Evolutionary conservation across 2,888 invertebrate species (phyloP).

Genomic region (Onthophagus sagittarius): DNA sequence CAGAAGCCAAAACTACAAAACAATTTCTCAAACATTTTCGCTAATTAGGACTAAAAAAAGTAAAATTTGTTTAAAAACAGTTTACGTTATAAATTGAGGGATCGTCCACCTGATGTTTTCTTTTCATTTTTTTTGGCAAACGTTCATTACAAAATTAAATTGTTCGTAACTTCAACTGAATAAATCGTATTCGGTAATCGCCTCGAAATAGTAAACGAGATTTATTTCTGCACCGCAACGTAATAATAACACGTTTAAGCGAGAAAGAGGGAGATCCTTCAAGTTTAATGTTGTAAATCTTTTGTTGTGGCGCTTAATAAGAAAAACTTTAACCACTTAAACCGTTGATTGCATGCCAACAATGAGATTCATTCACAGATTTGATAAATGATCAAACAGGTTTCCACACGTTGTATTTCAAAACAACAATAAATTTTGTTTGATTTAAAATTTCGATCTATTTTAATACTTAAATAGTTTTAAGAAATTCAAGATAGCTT

Average conservation of each 20-base stretch:
- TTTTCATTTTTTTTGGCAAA: not conserved
- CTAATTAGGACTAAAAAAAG: not conserved
- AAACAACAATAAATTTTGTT: too few relatives aligned
- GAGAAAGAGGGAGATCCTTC: not conserved
- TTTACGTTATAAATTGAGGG: too few relatives aligned
- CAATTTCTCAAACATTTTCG: not conserved
- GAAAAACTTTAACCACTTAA: not conserved
- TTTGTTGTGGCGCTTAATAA: not conserved
- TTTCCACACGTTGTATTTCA: not conserved
- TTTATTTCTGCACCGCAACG: not conserved
- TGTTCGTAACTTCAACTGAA: not conserved
- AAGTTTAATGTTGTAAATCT: not conserved
- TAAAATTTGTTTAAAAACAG: too few relatives aligned
- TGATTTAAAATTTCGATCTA: too few relatives aligned
- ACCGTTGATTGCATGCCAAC: not conserved
- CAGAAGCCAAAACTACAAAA: not conserved
- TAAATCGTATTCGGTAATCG: not conserved
- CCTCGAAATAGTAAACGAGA: not conserved
- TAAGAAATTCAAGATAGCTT: too few relatives aligned
- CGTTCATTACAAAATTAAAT: not conserved
- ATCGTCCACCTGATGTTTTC: not conserved
- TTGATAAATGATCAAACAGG: not conserved
- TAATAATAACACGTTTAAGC: not conserved
- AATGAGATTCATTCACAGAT: not conserved
- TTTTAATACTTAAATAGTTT: too few relatives aligned